Percentiles rank a stretch among this genome's conserved stretches.
phyloP scores from a whole-genome alignment of 2,113 vertebrate genomes.

The Penelope pileata region DNA sequence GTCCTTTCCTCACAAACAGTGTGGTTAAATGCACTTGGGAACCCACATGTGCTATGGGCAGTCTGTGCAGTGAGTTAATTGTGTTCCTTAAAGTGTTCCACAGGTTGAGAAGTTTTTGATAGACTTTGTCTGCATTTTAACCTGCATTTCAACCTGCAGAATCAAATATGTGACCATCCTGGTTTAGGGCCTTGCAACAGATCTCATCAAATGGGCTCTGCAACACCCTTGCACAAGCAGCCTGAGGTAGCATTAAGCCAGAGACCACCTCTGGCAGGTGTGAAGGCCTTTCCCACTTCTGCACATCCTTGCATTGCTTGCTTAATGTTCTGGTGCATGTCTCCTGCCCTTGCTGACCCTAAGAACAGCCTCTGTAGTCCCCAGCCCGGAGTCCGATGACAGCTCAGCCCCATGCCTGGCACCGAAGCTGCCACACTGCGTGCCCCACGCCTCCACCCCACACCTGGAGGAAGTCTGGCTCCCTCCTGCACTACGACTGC shows the following conservation, averaged over 20 bases:
- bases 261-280: not conserved
- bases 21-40: not conserved
- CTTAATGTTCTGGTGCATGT: not conserved
- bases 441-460: no score
- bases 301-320: accelerated
- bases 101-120: not conserved
- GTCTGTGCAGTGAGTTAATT: not conserved
- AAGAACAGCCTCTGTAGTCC: not conserved
- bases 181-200: not conserved
- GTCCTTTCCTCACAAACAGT: accelerated
- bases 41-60: not conserved
- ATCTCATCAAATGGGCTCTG: not conserved
- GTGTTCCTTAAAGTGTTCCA: not conserved
- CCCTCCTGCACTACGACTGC: not conserved
- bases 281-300: not conserved
- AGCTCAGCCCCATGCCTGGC: not conserved
- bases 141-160: not conserved
- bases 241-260: not conserved
- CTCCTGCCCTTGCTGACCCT: not conserved
- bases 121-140: not conserved
- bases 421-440: no score
- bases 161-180: not conserved
- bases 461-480: no score
- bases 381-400: accelerated
- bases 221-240: not conserved